These are phyloP conservation scores for Romanogobio albipinnatus DNA, from an alignment of 2,113 vertebrate genomes.

Conservation along the genomic window DNA sequence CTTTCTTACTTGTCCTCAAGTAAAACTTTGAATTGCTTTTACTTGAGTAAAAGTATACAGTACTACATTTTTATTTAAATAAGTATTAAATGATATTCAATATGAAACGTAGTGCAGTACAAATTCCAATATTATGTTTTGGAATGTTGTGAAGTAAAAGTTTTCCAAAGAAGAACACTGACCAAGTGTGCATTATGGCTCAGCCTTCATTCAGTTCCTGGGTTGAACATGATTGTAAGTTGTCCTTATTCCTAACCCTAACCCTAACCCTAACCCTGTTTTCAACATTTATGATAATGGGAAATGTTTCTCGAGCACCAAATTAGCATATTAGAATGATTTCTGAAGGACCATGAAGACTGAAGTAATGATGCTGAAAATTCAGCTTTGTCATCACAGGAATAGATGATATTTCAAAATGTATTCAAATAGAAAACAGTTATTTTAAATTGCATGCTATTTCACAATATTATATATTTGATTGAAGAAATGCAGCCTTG, in stretches of 20 bases:
- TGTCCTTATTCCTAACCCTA: not conserved
- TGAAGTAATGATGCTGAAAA: not conserved
- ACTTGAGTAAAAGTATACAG: too few relatives aligned
- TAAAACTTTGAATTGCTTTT: too few relatives aligned
- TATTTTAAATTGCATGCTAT: too few relatives aligned
- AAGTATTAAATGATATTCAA: too few relatives aligned
- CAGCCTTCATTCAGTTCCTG: not conserved
- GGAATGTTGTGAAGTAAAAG: too few relatives aligned
- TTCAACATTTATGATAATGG: not conserved
- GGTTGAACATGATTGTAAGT: not conserved
- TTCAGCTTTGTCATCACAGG: not conserved
- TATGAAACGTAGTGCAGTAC: too few relatives aligned
- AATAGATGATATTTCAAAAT: not conserved
- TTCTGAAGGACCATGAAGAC: not conserved
- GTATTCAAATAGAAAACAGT: too few relatives aligned
- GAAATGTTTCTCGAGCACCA: not conserved
- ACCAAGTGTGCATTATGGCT: not conserved
- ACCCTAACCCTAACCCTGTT: not conserved
- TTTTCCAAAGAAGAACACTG: too few relatives aligned
- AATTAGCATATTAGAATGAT: not conserved
- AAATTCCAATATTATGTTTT: too few relatives aligned
- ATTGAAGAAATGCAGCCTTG: not conserved
- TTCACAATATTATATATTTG: too few relatives aligned
- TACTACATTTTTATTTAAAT: too few relatives aligned
- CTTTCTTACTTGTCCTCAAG: too few relatives aligned